Percentiles rank a stretch among this genome's conserved stretches.
Evolutionary conservation across 1,140 invertebrate species (phyloP).

Genomic region (Nymphalis io): DNA sequence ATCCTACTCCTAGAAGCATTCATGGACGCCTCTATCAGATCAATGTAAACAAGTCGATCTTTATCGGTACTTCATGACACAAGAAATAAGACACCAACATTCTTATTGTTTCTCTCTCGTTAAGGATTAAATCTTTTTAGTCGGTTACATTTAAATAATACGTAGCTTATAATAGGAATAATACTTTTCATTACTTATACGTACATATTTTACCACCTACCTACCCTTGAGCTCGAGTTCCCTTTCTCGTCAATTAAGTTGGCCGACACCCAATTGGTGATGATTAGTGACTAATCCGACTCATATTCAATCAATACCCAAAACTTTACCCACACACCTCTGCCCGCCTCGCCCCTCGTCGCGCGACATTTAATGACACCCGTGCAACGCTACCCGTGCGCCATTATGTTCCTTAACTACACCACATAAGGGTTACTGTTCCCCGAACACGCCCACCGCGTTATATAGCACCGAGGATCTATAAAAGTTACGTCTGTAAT

Average conservation of each 20-base stretch:
- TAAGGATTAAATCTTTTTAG: neutral
- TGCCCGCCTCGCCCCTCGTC: slow-evolving; percentile 70
- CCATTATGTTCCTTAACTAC: slow-evolving; percentile 61
- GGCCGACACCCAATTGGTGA: slow-evolving; percentile 71
- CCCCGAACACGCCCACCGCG: slow-evolving; percentile 70
- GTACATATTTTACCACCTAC: slow-evolving; percentile 5
- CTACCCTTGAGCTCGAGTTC: slow-evolving; percentile 16
- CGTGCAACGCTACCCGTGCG: slow-evolving; percentile 61
- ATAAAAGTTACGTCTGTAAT: slow-evolving; percentile 82
- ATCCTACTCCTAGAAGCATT: slow-evolving; percentile 23
- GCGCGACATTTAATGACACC: slow-evolving; percentile 81
- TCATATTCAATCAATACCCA: slow-evolving; percentile 81
- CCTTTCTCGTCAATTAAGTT: slow-evolving; percentile 52
- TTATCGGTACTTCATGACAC: neutral
- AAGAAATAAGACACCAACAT: slow-evolving; percentile 5
- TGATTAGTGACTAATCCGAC: slow-evolving; percentile 78
- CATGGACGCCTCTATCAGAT: slow-evolving; percentile 19
- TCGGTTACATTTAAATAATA: neutral
- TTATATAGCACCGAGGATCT: slow-evolving; percentile 81
- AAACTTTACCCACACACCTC: slow-evolving; percentile 79
- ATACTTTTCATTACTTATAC: neutral
- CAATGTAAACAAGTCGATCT: slow-evolving; percentile 14
- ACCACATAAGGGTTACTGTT: slow-evolving; percentile 59
- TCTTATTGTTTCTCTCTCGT: neutral
- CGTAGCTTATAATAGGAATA: neutral